A percentile compares a stretch with the other conserved stretches of the same genome.
These are phyloP conservation scores for Rhagium mordax DNA, from an alignment of 2,888 invertebrate genomes.

Conservation along the genomic window DNA sequence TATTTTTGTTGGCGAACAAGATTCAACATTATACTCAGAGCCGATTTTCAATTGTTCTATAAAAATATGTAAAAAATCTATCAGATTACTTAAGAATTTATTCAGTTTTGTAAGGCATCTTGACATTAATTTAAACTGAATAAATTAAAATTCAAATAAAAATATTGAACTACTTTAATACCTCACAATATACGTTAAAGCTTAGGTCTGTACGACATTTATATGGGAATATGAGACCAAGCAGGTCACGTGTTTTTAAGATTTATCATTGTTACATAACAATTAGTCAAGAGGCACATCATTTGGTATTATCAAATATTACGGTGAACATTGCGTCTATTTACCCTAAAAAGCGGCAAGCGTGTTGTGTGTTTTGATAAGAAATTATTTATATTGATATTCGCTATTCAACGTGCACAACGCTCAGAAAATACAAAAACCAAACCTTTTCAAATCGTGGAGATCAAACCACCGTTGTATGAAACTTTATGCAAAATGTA, in stretches of 20 bases:
- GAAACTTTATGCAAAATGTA: no score
- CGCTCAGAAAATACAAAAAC: conserved; percentile 16
- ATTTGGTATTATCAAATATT: conserved; percentile 66
- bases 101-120: conserved; percentile 53
- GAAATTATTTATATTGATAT: conserved; percentile 45
- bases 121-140: conserved; percentile 42
- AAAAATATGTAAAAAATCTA: conserved; percentile 52
- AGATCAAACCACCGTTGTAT: neutral
- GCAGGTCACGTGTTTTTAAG: conserved; percentile 61
- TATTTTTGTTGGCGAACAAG: conserved; percentile 49
- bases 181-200: conserved; percentile 52
- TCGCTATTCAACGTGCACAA: conserved; percentile 37
- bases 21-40: conserved; percentile 44
- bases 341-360: conserved; percentile 53
- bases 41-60: conserved; percentile 45
- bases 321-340: conserved; percentile 57
- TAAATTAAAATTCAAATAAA: conserved; percentile 33
- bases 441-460: neutral
- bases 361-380: conserved; percentile 47
- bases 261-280: conserved; percentile 58
- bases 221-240: conserved; percentile 62
- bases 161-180: conserved; percentile 42
- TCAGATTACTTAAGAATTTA: conserved; percentile 50
- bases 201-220: conserved; percentile 60
- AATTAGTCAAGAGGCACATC: conserved; percentile 66